Evolutionary conservation across 2,797 vertebrate genomes (phyloP).

Genomic region (Balearica regulorum): DNA sequence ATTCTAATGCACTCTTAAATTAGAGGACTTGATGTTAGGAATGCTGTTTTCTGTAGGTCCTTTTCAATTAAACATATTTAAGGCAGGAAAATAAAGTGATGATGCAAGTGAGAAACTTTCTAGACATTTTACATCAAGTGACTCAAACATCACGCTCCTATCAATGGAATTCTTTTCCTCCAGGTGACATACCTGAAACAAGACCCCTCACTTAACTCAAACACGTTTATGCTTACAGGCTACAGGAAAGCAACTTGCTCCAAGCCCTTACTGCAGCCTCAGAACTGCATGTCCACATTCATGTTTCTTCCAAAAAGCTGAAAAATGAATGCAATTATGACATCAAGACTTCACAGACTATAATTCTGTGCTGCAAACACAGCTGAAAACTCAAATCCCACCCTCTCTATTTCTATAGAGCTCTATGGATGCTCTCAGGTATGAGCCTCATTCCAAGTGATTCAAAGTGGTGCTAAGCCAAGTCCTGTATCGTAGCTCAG

Average conservation of each 20-base stretch:
- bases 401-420: not conserved
- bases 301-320: not conserved
- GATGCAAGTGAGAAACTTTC: not conserved
- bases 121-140: not conserved
- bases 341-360: not conserved
- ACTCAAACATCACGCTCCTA: not conserved
- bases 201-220: not conserved
- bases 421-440: not conserved
- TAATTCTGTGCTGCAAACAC: not conserved
- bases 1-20: not conserved
- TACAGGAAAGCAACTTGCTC: not conserved
- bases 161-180: not conserved
- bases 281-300: not conserved
- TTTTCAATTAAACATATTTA: not conserved
- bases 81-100: not conserved
- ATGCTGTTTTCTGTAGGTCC: not conserved
- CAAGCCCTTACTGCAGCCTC: not conserved
- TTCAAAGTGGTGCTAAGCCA: not conserved
- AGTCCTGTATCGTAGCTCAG: not conserved
- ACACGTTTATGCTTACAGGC: not conserved
- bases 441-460: not conserved
- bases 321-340: accelerated
- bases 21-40: not conserved
- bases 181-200: not conserved
- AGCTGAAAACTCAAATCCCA: not conserved